Evolutionary conservation across 2,888 invertebrate species (phyloP), one percentile per base, ranked within the genome.

Genomic region (Azorinus chamasolen): DNA sequence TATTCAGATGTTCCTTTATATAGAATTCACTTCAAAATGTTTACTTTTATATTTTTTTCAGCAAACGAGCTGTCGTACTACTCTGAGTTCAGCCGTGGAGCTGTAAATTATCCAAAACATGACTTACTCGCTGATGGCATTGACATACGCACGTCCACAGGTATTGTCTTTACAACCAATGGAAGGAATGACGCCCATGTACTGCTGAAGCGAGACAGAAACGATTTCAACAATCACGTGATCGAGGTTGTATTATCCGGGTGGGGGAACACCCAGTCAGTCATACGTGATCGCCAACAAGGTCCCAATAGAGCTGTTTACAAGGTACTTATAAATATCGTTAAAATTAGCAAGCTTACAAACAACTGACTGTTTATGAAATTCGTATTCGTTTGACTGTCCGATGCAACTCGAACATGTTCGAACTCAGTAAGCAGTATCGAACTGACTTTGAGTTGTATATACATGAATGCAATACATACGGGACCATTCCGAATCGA

Each of bases 211-310:
- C 50, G 37, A 5, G 41, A 59, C 48, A 37, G 54, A 1, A 51
- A 5, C 22, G 39, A 75, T 24, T 75, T 58, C 43, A 53, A 27
- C 12, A 54, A 8, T 18, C 63, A 63, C 45, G 64, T 75, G 8
- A 53, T 75, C n/a, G 68, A 68, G 46, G 53, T 75, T 45, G 68
- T 75, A 5, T 27, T 76, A 18, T 69, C 70, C 48, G 75, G 75
- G 18, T 76, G 69, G 70, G 50, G 70, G 18, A 76, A 70, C 61
- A 37, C 48, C 14, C 32, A 65, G 50, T 70, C 70, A 16, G 70
- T 70, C n/a, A 70, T 76, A 14, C 50, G 75, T 37, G 63, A 54
- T 14, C 12, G 32, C 3, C 75, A 75, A 48, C 75, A 74, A 41
- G 64, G 64, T 10, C 20, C 54, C 12, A 24, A 41, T 18, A 54